Conservation (phyloP, 1,140 invertebrate genomes). For the Euwallacea similis region DNA sequence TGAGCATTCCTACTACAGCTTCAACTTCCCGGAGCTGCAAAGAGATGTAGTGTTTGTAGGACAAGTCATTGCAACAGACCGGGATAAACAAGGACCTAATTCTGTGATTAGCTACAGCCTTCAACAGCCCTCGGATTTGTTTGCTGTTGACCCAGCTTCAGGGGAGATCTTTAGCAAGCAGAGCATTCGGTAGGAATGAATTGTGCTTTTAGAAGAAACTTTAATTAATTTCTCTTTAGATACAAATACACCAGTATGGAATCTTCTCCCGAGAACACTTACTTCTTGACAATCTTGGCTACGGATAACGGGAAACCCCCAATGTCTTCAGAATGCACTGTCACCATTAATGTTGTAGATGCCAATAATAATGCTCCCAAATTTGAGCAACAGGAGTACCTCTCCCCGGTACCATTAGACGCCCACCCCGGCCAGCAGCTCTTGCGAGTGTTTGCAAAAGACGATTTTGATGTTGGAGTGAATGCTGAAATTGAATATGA, state of each 20-base stretch:
- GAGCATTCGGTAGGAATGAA: conserved; percentile 58
- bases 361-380: conserved; percentile 86
- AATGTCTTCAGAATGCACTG: conserved; percentile 79
- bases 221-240: conserved; percentile 12
- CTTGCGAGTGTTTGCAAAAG: conserved; percentile 72
- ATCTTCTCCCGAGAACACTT: conserved; percentile 84
- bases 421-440: conserved; percentile 70
- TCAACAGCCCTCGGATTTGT: conserved; percentile 86
- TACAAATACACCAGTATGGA: conserved; percentile 79
- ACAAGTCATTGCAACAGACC: conserved; percentile 83
- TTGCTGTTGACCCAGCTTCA: conserved; percentile 85
- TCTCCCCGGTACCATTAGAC: conserved; percentile 81
- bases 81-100: conserved; percentile 92
- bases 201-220: neutral
- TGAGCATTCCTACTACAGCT: conserved; percentile 82
- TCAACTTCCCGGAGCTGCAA: conserved; percentile 87
- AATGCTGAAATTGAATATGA: conserved; percentile 87
- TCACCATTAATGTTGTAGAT: conserved; percentile 87
- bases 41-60: conserved; percentile 79
- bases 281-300: conserved; percentile 81
- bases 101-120: conserved; percentile 90
- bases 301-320: conserved; percentile 93
- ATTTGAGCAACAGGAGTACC: conserved; percentile 73
- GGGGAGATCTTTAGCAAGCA: conserved; percentile 88
- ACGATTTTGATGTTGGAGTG: conserved; percentile 78